Evolutionary conservation across 2,888 invertebrate genomes (phyloP).

Genomic region (Drosophila austrosaltans): DNA sequence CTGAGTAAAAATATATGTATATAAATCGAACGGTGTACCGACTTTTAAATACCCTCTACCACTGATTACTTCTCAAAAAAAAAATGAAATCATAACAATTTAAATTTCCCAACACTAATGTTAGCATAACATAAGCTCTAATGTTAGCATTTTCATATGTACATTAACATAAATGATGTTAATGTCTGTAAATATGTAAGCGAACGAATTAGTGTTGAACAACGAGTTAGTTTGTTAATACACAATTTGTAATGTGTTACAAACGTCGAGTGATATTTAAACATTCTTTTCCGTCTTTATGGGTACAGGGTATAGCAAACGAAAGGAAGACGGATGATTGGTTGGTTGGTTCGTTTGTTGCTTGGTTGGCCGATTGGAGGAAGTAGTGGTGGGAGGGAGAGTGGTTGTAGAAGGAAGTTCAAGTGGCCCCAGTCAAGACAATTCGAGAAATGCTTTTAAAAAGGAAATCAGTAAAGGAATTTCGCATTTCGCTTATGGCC

Average conservation of each 20-base stretch:
- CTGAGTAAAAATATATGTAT: constrained; percentile 14
- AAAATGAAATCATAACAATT: too few relatives aligned
- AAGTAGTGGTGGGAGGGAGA: neutral
- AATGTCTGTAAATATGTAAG: too few relatives aligned
- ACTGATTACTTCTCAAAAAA: too few relatives aligned
- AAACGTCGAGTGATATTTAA: neutral
- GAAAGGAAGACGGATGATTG: constrained; percentile 7
- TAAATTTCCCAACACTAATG: too few relatives aligned
- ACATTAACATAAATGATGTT: too few relatives aligned
- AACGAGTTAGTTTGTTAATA: neutral
- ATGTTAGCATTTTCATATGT: too few relatives aligned
- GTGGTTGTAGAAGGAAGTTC: constrained; percentile 44
- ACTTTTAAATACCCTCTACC: neutral
- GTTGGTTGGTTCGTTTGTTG: neutral
- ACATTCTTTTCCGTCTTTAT: neutral
- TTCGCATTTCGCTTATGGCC: constrained; percentile 78
- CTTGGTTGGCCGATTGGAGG: constrained; percentile 1
- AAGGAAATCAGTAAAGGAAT: constrained; percentile 73
- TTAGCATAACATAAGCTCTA: too few relatives aligned
- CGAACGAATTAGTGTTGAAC: too few relatives aligned
- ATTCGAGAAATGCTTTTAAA: constrained; percentile 76
- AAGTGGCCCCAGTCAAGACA: constrained; percentile 76
- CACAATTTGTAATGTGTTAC: neutral
- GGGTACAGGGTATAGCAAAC: constrained; percentile 9
- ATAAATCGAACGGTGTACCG: neutral